Base-by-base conservation (phyloP, 2,888 invertebrate species). In the Deilephila elpenor region DNA sequence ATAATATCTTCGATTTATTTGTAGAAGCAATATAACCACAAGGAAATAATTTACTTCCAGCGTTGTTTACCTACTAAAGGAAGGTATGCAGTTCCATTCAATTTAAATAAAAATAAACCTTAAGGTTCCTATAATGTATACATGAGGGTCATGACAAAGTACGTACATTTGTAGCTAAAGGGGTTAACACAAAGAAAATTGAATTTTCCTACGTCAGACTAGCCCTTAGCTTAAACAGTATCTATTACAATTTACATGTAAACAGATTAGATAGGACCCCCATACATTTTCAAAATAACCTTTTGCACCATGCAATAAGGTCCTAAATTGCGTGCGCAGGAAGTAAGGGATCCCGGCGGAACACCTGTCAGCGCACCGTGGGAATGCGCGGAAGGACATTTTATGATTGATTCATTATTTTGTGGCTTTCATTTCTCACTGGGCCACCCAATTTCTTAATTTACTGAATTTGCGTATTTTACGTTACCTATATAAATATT, bases 361-460 rank as follows among this genome's bases (percentile, higher is more conserved):
- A 84, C 89, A 89, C 89, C 89, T 90, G 89, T 90, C 84, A 75
- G 56, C 44, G n/a, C 73, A 82, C 84, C 89, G 89, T 90, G 89
- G 89, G 89, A 89, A 89, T 81, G 77, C 70, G 53, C 8, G 76
- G 77, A 77, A 82, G 78, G 80, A 80, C 77, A 72, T 37, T 78
- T 76, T 81, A 81, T 80, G 80, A 80, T 74, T 81, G 82, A 84
- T 84, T 85, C 80, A 75, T 74, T 79, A 80, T 70, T 79, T 74
- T 79, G 79, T 75, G 53, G 53, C 60, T 59, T 56, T 51, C n/a
- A 59, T 44, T 67, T 59, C 67, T 67, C 64, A 51, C 1, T 56
- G n/a, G 19, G 1, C 6, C 56, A 56, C 56, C 56, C 56, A 44
- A 37, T 67, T 67, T 67, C 67, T 67, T 44, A 4, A 20, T 11